Percentiles rank a stretch among this genome's conserved stretches.
Conservation (phyloP, 2,888 invertebrate species). For the Meiosimyza decipiens region DNA sequence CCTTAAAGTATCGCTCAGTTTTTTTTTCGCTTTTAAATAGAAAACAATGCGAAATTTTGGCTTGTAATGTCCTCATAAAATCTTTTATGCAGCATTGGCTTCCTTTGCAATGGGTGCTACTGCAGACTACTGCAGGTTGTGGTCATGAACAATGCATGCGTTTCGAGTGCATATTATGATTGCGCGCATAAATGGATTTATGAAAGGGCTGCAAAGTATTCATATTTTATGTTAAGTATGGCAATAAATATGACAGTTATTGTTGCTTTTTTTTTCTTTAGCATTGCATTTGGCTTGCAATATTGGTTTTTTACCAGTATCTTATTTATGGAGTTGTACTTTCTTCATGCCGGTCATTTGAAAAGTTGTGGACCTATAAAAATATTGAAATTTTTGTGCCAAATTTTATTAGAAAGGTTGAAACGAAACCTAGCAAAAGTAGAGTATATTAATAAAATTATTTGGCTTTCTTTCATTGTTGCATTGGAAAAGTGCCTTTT, state of each 20-base stretch:
- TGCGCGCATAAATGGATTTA: slow-evolving; percentile 50
- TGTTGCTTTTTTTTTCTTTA: slow-evolving; percentile 25
- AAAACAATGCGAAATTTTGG: slow-evolving; percentile 31
- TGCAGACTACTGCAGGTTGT: background rate
- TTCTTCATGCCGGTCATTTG: slow-evolving; percentile 1
- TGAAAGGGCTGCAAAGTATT: slow-evolving; percentile 53
- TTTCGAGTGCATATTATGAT: slow-evolving; percentile 49
- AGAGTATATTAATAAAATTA: too few relatives aligned
- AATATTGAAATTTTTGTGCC: too few relatives aligned
- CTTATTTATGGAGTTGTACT: slow-evolving; percentile 21
- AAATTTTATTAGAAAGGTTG: too few relatives aligned
- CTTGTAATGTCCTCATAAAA: slow-evolving; percentile 34
- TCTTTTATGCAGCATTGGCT: slow-evolving; percentile 8
- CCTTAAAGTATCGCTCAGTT: background rate
- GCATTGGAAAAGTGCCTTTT: too few relatives aligned
- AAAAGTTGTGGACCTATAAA: too few relatives aligned
- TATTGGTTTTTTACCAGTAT: slow-evolving; percentile 11
- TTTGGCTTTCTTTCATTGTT: too few relatives aligned
- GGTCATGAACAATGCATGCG: slow-evolving; percentile 35
- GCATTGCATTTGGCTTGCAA: slow-evolving; percentile 33
- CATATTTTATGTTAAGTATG: slow-evolving; percentile 62
- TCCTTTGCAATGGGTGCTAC: background rate
- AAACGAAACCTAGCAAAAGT: too few relatives aligned
- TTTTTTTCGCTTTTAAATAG: background rate
- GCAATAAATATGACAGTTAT: slow-evolving; percentile 57